These are phyloP conservation scores for Anoura caudifer DNA, from an alignment of 2,113 vertebrate species.

Conservation along the genomic window DNA sequence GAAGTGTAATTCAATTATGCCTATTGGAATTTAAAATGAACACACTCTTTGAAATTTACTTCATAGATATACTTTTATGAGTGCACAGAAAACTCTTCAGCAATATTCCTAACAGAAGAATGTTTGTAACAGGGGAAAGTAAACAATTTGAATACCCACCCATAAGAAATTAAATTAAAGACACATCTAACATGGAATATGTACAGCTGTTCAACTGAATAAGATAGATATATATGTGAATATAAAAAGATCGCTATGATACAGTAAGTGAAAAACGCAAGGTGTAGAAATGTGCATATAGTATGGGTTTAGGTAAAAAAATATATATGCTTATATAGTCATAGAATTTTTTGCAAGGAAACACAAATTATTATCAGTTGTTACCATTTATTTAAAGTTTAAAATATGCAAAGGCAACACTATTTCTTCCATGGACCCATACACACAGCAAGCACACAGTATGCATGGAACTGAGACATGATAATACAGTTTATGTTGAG, in stretches of 20 bases:
- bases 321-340: background rate
- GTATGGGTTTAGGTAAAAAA: background rate
- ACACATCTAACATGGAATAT: background rate
- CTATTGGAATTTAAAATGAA: background rate
- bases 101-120: background rate
- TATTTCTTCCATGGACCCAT: background rate
- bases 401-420: background rate
- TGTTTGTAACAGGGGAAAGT: background rate
- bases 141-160: background rate
- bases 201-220: background rate
- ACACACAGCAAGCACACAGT: background rate
- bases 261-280: background rate
- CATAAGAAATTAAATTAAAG: background rate
- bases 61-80: background rate
- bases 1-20: background rate
- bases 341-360: background rate
- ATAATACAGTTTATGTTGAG: background rate
- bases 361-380: background rate
- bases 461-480: background rate
- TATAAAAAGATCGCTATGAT: background rate
- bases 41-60: background rate
- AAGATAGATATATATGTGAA: background rate
- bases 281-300: background rate
- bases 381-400: conserved; percentile 11
- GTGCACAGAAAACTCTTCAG: background rate